Evolutionary conservation across 1,140 invertebrate genomes (phyloP), one percentile per base, ranked within the genome.

Genomic region (Drosophila lacertosa): DNA sequence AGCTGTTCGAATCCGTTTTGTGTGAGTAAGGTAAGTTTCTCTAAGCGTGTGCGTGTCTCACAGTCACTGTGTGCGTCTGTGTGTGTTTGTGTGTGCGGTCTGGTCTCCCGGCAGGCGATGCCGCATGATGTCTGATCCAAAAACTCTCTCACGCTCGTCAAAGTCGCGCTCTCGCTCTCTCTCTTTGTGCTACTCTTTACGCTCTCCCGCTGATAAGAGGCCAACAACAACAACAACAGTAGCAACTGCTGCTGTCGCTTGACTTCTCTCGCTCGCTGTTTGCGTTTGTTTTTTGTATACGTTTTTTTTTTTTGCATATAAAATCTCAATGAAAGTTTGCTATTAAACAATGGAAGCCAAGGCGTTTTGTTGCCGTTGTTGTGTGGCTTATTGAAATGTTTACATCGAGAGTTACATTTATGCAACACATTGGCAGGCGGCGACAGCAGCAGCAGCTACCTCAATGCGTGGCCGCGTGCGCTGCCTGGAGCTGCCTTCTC

Each of bases 271-370:
- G 48, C 13, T 57, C 2, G 11, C 13, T 29, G 37, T 33, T 45
- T 66, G 54, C 9, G 42, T 65, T 47, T 48, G 32, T 44, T 29
- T 22, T 70, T 57, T 76, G 60, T 58, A 53, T 47, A 45, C 13
- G 13, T 40, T 32, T 54, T 29, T 53, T 67, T 59, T 70, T 80
- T 73, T 77, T 76, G 81, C 81, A 64, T 74, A 81, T 66, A 86
- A 76, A 81, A 81, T 45, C 82, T 84, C 81, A 84, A 84, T 84
- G 81, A 86, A 84, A 86, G 77, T 84, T 84, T 81, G 64, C 77
- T 57, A 65, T 86, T 68, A 70, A 81, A 88, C 77, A 86, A 81
- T 70, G 77, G 39, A 37, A 44, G 65, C 71, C 81, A 84, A 84
- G 81, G 82, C 82, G 59, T 50, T 50, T 74, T 69, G 48, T 67